These are phyloP conservation scores for Trichonephila clavipes DNA, from an alignment of 1,140 invertebrate genomes.

Conservation along the genomic window DNA sequence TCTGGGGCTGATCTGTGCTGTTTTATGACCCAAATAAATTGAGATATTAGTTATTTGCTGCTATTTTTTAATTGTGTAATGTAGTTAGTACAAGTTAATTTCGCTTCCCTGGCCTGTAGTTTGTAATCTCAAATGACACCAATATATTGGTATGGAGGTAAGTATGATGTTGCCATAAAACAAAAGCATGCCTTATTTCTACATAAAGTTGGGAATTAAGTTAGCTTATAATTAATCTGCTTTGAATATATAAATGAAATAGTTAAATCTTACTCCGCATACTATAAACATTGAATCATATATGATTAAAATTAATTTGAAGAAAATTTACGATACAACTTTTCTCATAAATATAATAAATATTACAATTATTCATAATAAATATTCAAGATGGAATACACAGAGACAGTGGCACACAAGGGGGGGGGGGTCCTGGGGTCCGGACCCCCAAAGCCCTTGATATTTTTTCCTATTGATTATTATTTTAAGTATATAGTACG, in stretches of 20 bases:
- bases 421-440: too few relatives aligned
- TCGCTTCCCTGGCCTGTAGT: background rate
- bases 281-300: background rate
- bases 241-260: background rate
- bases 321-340: too few relatives aligned
- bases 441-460: too few relatives aligned
- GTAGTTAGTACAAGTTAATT: slow-evolving; percentile 1
- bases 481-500: too few relatives aligned
- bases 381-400: too few relatives aligned
- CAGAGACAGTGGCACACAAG: too few relatives aligned
- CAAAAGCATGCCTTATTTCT: background rate
- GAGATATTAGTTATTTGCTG: slow-evolving; percentile 8
- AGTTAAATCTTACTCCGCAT: background rate
- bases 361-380: too few relatives aligned
- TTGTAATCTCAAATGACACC: background rate
- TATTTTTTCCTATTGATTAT: too few relatives aligned
- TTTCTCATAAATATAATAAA: too few relatives aligned
- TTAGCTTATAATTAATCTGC: background rate
- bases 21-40: slow-evolving; percentile 14
- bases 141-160: background rate
- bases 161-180: background rate
- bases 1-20: background rate
- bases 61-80: background rate
- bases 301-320: too few relatives aligned
- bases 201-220: background rate